Base-by-base conservation (phyloP, 2,797 vertebrate species). In the Huso huso region DNA sequence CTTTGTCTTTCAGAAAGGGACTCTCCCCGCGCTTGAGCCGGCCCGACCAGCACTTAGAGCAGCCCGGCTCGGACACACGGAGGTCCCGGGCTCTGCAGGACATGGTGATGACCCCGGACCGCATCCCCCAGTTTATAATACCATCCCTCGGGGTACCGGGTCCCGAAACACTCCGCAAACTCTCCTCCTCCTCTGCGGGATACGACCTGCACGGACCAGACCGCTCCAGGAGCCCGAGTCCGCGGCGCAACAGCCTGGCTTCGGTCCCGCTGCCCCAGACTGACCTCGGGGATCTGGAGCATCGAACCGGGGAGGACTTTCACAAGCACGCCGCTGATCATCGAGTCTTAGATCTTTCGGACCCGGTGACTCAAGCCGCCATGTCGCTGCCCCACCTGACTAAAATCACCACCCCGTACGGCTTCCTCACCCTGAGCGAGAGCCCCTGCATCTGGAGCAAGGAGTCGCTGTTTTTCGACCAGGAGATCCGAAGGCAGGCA, bases 401-500 rank as follows among this genome's bases (percentile, higher is more conserved):
- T 1, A 87, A 84, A 66, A 71, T 86, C 66, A 82, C 76, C 11
- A 87, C 86, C 0, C 77, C 88, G 0, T 86, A 86, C 1, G 84
- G 88, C 0, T 88, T 91, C 71, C 11, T 74, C 0, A 79, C 79
- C 6, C 67, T 90, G 13, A 81, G 83, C 0, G 72, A 72, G 8
- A 87, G 82, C 52, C 87, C 88, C 0, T 74, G 69, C 61, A 83
- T 83, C 0, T 71, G 57, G 8, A 76, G 82, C 1, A 69, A 87
- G 11, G 87, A 89, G 69, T 89, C 88, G 0, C 70, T 88, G 10
- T 91, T 89, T 61, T 79, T 80, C 51, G 64, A 76, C 23, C 23
- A 37, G 23, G 23, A 37, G 23, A 37, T 37, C 23, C 23, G 23
- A 37, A 37, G 23, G 23, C 23, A 37, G 23, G 23, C 23, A 4